Percentiles rank a stretch among this genome's conserved stretches.
Evolutionary conservation across 2,797 vertebrate genomes (phyloP).

Genomic region (Hyperoplus lanceolatus): DNA sequence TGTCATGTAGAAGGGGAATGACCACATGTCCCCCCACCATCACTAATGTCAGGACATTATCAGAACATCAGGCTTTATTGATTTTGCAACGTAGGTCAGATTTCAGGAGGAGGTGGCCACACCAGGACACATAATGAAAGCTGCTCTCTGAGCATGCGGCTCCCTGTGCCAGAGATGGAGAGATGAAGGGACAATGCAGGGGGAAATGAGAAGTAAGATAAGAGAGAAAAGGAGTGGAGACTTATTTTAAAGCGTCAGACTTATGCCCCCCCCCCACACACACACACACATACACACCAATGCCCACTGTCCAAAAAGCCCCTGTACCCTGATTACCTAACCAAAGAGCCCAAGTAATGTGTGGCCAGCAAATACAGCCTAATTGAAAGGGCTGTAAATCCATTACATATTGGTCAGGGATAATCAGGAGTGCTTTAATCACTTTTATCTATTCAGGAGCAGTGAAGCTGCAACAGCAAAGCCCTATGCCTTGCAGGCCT

Average conservation of each 20-base stretch:
- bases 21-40: constrained; percentile 88
- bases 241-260: constrained; percentile 84
- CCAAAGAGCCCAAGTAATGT: constrained; percentile 94
- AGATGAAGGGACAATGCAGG: constrained; percentile 53
- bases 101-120: constrained; percentile 89
- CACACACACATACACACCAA: constrained; percentile 12
- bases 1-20: constrained; percentile 67
- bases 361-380: constrained; percentile 97
- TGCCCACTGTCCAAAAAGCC: constrained; percentile 84
- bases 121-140: constrained; percentile 67
- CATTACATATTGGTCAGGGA: constrained; percentile 99
- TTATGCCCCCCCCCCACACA: constrained; percentile 6
- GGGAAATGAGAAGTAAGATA: constrained; percentile 39
- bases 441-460: constrained; percentile 99
- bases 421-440: constrained; percentile 99
- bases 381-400: constrained; percentile 99
- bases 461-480: constrained; percentile 98
- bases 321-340: constrained; percentile 92
- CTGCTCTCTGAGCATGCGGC: constrained; percentile 71
- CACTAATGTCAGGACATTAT: constrained; percentile 95
- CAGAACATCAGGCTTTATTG: constrained; percentile 93
- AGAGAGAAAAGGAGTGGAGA: constrained; percentile 35
- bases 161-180: constrained; percentile 60
- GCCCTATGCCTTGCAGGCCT: constrained; percentile 93
- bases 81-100: constrained; percentile 91